Base-by-base conservation (phyloP, 2,797 vertebrate species). In the Takifugu ocellatus region DNA sequence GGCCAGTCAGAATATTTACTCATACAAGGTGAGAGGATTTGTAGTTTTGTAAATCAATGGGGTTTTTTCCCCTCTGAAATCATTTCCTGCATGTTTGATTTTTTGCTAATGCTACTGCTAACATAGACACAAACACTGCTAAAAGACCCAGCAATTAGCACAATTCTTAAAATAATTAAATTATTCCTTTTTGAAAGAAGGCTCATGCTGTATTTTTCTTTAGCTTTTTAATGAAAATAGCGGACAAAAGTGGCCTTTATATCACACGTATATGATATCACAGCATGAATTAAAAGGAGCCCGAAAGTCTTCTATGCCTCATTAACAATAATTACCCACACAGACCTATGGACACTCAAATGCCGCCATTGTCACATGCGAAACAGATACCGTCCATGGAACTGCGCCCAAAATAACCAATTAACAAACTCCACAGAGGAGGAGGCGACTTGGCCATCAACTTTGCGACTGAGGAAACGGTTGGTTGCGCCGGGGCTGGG, bases 291-390 rank as follows among this genome's bases (percentile, higher is more conserved):
- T 39, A 57, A 66, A 45, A 53, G 46, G 61, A 6, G 43, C 51
- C 56, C 64, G 59, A 61, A 59, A 56, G 59, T 5, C 5, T 26
- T 26, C 42, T 56, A 52, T 36, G 70, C 25, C 63, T 86, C 75
- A 82, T 83, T 80, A 81, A 78, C 62, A 77, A 62, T 79, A 84
- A 84, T 84, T 68, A 58, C 53, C 31, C 60, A 49, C 68, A 66
- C 31, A 53, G 70, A 63, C 61, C 62, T 42, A n/a, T 15, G 26
- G 61, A 33, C 53, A 60, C 61, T 68, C 63, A 81, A 78, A 78
- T 70, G 53, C 59, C 66, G 63, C 62, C 77, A 77, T 65, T 78
- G 59, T 74, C 70, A 65, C 59, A 75, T 57, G 58, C 79, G 79
- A 81, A 87, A 84, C 29, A 49, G 82, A 84, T 70, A 72, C 57